These are phyloP conservation scores for Holacanthus passer DNA, from an alignment of 2,113 vertebrate species.

Conservation along the genomic window DNA sequence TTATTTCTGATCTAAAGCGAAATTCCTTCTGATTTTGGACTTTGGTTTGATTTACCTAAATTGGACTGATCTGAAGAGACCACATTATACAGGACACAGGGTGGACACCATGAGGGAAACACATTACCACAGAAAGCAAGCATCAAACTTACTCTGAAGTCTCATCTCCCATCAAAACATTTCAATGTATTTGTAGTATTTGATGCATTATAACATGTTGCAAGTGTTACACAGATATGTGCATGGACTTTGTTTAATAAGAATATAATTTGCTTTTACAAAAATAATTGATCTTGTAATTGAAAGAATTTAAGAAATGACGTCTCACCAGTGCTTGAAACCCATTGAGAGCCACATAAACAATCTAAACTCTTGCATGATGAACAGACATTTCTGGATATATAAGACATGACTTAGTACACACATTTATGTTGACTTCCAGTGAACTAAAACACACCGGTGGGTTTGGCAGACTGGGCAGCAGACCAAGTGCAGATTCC, in stretches of 20 bases:
- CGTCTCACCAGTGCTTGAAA: neutral
- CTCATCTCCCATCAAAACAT: neutral
- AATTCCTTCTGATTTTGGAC: neutral
- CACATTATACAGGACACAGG: neutral
- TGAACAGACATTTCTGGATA: neutral
- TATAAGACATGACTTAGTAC: neutral
- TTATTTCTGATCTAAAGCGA: neutral
- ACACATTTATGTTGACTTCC: neutral
- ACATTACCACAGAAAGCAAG: neutral
- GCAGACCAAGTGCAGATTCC: slow-evolving; percentile 28
- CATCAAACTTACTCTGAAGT: neutral
- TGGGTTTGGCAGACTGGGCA: neutral
- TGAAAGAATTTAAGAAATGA: neutral
- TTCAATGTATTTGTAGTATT: too few species aligned
- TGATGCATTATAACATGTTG: neutral
- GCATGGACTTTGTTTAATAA: neutral
- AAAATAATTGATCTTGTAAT: neutral
- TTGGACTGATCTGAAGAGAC: neutral
- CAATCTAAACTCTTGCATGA: neutral
- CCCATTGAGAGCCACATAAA: neutral
- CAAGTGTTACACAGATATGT: neutral
- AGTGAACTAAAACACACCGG: slow-evolving; percentile 10
- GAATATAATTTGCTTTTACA: neutral
- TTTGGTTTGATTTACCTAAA: neutral
- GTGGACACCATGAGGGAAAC: neutral